Evolutionary conservation across 2,797 vertebrate species (phyloP), one percentile per base, ranked within the genome.

Genomic region (Eidolon dupreanum): DNA sequence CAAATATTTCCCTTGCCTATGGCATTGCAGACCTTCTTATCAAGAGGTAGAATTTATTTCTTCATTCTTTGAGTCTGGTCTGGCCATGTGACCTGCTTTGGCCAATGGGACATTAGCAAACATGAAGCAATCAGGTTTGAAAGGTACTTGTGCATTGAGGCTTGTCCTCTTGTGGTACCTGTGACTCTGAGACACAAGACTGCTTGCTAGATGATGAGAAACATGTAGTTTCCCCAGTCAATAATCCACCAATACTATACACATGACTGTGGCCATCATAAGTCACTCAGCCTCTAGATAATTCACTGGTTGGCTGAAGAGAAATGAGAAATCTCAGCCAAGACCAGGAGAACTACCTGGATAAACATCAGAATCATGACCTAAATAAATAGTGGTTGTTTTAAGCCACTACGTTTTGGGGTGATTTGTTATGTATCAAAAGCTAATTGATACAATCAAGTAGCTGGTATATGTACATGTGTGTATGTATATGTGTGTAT

Each of bases 301-400:
- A 84, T 55, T 96, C 66, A 75, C 73, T 74, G 55, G 1, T 8
- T 95, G 28, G 49, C 63, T 79, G 5, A 5, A 90, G 63, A 36
- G 31, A 91, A 89, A 88, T 86, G 68, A 73, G 41, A 83, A 95
- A 79, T 84, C 59, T 86, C 41, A 96, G 63, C 66, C 28, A 12
- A 90, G 12, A 66, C 43, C 28, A 16, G 63, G 90, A 93, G 55
- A 93, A 73, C 38, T 93, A 61, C 36, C 68, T 88, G n/a, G 6
- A 66, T n/a, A 93, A 74, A 93, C 57, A 24, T 78, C 28, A 79
- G 78, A 95, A 83, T 79, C 78, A 63, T 78, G 65, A 78, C 59
- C 73, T 86, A 78, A 70, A 86, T 86, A 96, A 79, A 85, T 74
- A 63, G 26, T 38, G 22, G 24, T 55, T 70, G 71, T 88, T 89